A percentile compares a stretch with the other conserved stretches of the same genome.
phyloP scores from a whole-genome alignment of 2,797 vertebrate species.

The Megaceryle alcyon region DNA sequence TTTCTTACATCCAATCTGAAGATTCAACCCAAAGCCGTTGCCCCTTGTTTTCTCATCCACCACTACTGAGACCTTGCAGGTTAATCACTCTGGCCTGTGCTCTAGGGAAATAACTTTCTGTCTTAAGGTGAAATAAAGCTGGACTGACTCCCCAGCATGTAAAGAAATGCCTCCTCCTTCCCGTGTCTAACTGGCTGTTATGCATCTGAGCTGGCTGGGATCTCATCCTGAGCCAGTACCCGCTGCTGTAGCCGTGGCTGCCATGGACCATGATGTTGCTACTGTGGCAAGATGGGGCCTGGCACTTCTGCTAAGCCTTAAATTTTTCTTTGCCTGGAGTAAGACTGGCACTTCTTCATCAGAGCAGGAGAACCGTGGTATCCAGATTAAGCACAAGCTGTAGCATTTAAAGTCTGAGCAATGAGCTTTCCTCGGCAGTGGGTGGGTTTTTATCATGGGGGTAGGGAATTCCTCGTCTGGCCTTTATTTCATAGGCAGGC shows the following conservation, averaged over 20 bases:
- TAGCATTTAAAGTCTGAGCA: conserved; percentile 28
- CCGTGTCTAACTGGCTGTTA: rapidly evolving
- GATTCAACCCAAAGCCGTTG: background rate
- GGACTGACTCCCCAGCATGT: background rate
- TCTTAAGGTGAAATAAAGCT: background rate
- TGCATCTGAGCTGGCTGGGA: rapidly evolving
- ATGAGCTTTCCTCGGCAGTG: conserved; percentile 12
- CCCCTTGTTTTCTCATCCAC: background rate
- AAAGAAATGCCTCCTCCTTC: background rate
- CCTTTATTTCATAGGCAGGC: background rate
- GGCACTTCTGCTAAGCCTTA: background rate
- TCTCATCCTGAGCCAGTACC: background rate
- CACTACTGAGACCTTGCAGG: background rate
- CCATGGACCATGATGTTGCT: background rate
- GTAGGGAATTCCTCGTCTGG: background rate
- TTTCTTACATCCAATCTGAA: background rate
- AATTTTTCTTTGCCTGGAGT: background rate
- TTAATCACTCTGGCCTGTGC: background rate
- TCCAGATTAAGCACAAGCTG: conserved; percentile 49
- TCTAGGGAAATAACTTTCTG: background rate
- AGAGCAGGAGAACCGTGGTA: background rate
- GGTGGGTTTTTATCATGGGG: conserved; percentile 30
- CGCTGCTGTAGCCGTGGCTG: background rate
- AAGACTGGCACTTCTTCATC: conserved; percentile 29
- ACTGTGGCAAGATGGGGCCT: background rate